phyloP scores from a whole-genome alignment of 2,797 vertebrate species.

The Sphenopsis melanotis region DNA sequence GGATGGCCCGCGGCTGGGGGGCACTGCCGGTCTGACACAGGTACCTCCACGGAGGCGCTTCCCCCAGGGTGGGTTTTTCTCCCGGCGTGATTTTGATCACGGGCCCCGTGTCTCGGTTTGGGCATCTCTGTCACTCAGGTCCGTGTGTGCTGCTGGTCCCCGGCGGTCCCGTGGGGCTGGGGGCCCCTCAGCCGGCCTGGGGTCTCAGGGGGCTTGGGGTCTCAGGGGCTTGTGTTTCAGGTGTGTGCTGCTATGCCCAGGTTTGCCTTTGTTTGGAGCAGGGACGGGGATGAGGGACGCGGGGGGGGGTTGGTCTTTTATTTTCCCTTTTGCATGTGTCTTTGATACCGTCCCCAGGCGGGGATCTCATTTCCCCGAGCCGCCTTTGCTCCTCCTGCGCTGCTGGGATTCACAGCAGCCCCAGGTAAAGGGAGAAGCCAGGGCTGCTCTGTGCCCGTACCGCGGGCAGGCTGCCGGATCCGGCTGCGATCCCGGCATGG shows the following conservation, averaged over 20 bases:
- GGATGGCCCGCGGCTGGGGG: neutral
- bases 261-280: conserved; percentile 45
- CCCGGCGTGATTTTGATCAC: neutral
- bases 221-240: neutral
- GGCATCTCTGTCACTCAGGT: neutral
- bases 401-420: neutral
- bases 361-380: conserved; percentile 39
- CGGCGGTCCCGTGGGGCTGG: neutral
- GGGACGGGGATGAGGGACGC: neutral
- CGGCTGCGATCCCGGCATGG: neutral
- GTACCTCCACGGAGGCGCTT: neutral
- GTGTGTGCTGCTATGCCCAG: neutral
- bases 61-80: neutral
- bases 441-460: fast-evolving
- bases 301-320: neutral
- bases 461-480: neutral
- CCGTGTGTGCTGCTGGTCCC: neutral
- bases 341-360: conserved; percentile 19
- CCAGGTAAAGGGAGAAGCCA: neutral
- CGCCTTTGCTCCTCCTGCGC: neutral
- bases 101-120: neutral
- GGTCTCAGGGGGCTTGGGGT: neutral
- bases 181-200: neutral
- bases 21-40: neutral
- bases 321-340: neutral